phyloP scores from a whole-genome alignment of 1,140 invertebrate genomes.

The Pentalonia nigronervosa region DNA sequence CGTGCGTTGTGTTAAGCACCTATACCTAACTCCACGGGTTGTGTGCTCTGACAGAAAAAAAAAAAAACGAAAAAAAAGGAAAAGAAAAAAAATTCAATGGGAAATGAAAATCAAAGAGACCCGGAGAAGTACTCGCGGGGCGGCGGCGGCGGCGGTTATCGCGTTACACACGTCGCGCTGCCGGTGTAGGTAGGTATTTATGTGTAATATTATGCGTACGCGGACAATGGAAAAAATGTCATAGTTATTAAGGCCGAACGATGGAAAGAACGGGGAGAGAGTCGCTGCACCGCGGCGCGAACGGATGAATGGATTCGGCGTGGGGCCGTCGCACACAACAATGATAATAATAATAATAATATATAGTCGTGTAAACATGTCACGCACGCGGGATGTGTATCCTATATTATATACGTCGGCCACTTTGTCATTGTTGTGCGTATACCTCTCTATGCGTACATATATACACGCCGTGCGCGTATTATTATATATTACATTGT shows the following conservation, averaged over 20 bases:
- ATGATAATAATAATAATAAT: background rate
- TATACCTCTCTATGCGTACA: background rate
- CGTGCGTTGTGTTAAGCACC: background rate
- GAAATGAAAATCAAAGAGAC: background rate
- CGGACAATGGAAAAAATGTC: slow-evolving; percentile 28
- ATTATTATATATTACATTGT: background rate
- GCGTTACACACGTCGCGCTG: slow-evolving; percentile 13
- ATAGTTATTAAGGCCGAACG: slow-evolving; percentile 29
- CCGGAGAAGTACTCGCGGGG: background rate
- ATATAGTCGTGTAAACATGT: slow-evolving; percentile 42
- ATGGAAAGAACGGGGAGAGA: background rate
- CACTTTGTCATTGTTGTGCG: slow-evolving; percentile 46
- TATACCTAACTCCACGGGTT: no score
- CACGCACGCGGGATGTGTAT: background rate
- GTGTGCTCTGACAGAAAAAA: background rate
- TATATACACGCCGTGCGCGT: background rate
- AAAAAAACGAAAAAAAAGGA: background rate
- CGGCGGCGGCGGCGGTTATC: slow-evolving; percentile 25
- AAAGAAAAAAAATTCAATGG: background rate
- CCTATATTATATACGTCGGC: background rate
- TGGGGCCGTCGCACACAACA: background rate
- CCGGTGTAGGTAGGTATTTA: slow-evolving; percentile 12
- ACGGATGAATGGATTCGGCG: background rate
- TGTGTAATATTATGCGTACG: background rate
- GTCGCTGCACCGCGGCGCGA: background rate